Percentiles rank a stretch among this genome's conserved stretches.
Conservation (phyloP, 2,888 invertebrate genomes). For the Calliphora vomitoria region DNA sequence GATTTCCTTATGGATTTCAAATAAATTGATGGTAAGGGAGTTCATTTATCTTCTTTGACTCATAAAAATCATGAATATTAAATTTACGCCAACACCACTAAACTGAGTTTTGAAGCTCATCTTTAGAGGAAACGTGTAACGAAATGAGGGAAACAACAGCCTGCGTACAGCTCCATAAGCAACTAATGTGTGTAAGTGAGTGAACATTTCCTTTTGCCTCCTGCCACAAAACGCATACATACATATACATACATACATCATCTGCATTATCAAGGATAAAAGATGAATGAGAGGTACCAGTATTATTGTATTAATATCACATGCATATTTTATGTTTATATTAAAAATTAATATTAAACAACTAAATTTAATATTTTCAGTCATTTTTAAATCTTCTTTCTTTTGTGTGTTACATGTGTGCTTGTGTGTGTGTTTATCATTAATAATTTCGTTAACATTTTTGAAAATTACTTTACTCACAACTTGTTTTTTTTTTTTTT, state of each 20-base stretch:
- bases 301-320: slow-evolving; percentile 59
- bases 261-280: slow-evolving; percentile 6
- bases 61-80: slow-evolving; percentile 82
- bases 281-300: slow-evolving; percentile 13
- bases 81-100: slow-evolving; percentile 76
- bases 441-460: slow-evolving; percentile 38
- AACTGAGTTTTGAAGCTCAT: slow-evolving; percentile 43
- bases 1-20: slow-evolving; percentile 68
- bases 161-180: slow-evolving; percentile 3
- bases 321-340: slow-evolving; percentile 54
- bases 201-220: background rate
- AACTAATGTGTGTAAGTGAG: background rate
- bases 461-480: slow-evolving; percentile 4
- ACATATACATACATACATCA: background rate
- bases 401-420: background rate
- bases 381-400: background rate
- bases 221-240: background rate
- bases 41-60: slow-evolving; percentile 82
- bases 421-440: slow-evolving; percentile 7
- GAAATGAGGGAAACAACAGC: background rate
- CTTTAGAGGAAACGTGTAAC: slow-evolving; percentile 9
- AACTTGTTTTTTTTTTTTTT: background rate
- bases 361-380: slow-evolving; percentile 44
- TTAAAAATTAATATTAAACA: slow-evolving; percentile 47
- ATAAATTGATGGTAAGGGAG: slow-evolving; percentile 72